Percentiles rank a stretch among this genome's conserved stretches.
Conservation (phyloP, 2,797 vertebrate genomes). For the Masticophis lateralis region DNA sequence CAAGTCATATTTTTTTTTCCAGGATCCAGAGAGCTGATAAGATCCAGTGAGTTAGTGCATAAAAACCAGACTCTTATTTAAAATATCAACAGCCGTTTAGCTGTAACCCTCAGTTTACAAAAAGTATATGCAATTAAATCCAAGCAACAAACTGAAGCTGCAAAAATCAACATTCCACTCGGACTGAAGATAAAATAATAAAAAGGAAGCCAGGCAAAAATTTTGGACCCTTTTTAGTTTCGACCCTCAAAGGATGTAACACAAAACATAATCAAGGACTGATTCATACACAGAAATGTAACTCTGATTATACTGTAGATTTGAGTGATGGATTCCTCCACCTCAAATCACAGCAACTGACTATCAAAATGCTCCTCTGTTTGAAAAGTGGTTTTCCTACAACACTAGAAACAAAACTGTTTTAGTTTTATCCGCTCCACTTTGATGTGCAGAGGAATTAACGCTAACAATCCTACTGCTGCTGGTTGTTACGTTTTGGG, state of each 20-base stretch:
- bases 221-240: not conserved
- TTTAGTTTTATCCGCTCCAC: not conserved
- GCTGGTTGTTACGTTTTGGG: not conserved
- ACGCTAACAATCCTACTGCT: not conserved
- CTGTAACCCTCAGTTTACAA: not conserved
- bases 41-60: not conserved
- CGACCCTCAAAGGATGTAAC: not conserved
- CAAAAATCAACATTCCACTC: not conserved
- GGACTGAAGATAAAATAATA: not conserved
- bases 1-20: not conserved
- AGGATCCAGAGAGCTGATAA: not conserved
- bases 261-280: not conserved
- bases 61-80: not conserved
- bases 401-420: not conserved
- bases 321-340: not conserved
- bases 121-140: not conserved
- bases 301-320: not conserved
- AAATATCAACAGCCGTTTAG: not conserved
- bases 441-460: not conserved
- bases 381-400: not conserved
- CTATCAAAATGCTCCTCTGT: not conserved
- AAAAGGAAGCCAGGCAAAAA: not conserved
- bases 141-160: not conserved
- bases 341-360: no score
- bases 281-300: no score